Conservation (phyloP, 37 sponge, comb jelly and placozoan species). For the Haliclona indistincta region DNA sequence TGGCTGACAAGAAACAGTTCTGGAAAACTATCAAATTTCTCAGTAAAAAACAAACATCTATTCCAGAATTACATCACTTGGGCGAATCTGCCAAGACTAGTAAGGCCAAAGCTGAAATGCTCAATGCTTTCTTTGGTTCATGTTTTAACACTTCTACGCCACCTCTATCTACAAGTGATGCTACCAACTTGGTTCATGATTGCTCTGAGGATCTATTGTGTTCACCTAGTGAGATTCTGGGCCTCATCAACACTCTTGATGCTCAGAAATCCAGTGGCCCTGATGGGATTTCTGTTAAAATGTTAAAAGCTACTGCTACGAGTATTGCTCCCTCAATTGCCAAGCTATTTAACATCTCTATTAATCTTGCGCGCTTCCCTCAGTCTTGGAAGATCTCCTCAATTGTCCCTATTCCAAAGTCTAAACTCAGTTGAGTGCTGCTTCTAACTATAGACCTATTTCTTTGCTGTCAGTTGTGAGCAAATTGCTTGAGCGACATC, state of each 20-base stretch:
- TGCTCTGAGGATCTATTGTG: constrained; percentile 15
- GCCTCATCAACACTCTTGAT: not conserved
- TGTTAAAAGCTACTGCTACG: constrained; percentile 6
- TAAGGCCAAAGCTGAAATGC: not conserved
- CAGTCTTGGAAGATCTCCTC: too few species aligned
- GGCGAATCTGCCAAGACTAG: not conserved
- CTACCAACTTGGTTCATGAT: not conserved
- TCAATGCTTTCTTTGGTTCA: not conserved
- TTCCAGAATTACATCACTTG: not conserved
- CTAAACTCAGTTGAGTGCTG: too few species aligned
- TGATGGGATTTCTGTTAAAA: not conserved
- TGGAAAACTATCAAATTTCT: constrained; percentile 11
- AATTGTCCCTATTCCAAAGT: constrained; percentile 21
- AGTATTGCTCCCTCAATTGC: not conserved
- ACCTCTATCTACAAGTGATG: not conserved
- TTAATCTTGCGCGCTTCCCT: not conserved
- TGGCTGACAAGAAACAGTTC: not conserved
- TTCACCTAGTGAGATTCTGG: not conserved
- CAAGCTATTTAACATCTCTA: constrained; percentile 1
- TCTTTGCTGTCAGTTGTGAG: constrained; percentile 13
- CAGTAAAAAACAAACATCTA: not conserved
- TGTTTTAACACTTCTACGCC: constrained; percentile 2
- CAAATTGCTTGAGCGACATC: constrained; percentile 11
- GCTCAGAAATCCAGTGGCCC: not conserved
- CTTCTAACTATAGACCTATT: constrained; percentile 23